Evolutionary conservation across 2,113 vertebrate genomes (phyloP), one percentile per base, ranked within the genome.

Genomic region (Theristicus caerulescens): DNA sequence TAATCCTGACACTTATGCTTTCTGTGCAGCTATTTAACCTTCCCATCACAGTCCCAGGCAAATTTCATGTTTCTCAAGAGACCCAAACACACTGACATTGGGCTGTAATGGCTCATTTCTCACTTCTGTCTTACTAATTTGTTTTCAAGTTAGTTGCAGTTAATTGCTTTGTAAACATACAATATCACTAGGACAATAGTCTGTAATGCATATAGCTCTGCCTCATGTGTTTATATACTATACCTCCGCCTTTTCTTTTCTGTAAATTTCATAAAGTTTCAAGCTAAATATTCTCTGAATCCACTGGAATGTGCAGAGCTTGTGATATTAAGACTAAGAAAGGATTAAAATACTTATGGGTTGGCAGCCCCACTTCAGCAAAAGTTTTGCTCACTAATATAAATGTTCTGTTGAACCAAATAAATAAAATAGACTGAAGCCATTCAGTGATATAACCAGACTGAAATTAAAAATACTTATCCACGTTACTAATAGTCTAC

Each of bases 201-300:
- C 12, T 13, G 6, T 55, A 70, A 42, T 4, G 11, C 29, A 32
- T 2, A 3, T 0, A 71, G 59, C 11, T 86, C 47, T 21, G 25
- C 55, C 85, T 82, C 13, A 3, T 13, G 3, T 27, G 55, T 86
- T 69, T 40, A 27, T 22, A 49, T 24, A 13, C 13, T 12, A 2
- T 1, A 7, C 0, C 5, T 51, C 40, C 72, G 1, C 13, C 27
- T 76, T 62, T 66, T 31, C 34, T 82, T 58, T 1, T 21, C 17
- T 36, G 57, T 15, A 55, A 46, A 78, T 59, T 71, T 47, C 24
- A 91, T 52, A 46, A 46, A 15, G 13, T 90, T 93, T 82, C 90
- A 67, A 62, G 70, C 25, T 36, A 83, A 93, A 29, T 22, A 24
- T 42, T 77, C 38, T 69, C 72, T 74, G 72, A 86, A 94, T 61